Base-by-base conservation (phyloP, 2,888 invertebrate genomes). In the Plusia festucae region DNA sequence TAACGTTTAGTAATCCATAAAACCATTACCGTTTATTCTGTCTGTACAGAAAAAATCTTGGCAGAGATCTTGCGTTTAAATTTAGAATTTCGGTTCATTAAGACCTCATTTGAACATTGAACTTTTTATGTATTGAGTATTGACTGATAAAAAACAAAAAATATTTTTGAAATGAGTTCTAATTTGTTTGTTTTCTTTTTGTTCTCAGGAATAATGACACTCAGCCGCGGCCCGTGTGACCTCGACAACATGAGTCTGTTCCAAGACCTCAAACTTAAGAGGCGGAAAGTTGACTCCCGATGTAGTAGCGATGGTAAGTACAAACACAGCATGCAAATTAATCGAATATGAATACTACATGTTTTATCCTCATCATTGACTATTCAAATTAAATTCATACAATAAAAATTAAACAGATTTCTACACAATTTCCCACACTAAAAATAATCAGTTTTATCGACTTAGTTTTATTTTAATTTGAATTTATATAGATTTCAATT, bases 171-270 rank as follows among this genome's bases (percentile, higher is more conserved):
- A 16, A 22, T 20, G 34, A 27, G 32, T 53, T 49, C 24, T 73
- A 49, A 59, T 56, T 49, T 68, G 34, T 16, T 49, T 65, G n/a
- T 82, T 86, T 82, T 86, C 84, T 62, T 30, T 76, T 93, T 94
- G 92, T 91, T 79, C 68, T 72, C 96, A 98, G 98, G 98, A 98
- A 98, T 98, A 98, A 98, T 98, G 98, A 98, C 98, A 97, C 98
- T 98, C 97, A 98, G 98, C 97, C 98, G 98, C 97, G 97, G 97
- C 96, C 98, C 98, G 97, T 98, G 98, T 96, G 98, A 98, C 97
- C 97, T 98, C 97, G 98, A 98, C 98, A 98, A 98, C 96, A 99
- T 99, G 98, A 99, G 98, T 98, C 98, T 99, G 96, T 99, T 98
- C 97, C 98, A 99, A 97, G 98, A 99, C 96, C 97, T 99, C 96